Percentiles rank a stretch among this genome's conserved stretches.
phyloP scores from a whole-genome alignment of 2,888 invertebrate species.

The Diloba caeruleocephala region DNA sequence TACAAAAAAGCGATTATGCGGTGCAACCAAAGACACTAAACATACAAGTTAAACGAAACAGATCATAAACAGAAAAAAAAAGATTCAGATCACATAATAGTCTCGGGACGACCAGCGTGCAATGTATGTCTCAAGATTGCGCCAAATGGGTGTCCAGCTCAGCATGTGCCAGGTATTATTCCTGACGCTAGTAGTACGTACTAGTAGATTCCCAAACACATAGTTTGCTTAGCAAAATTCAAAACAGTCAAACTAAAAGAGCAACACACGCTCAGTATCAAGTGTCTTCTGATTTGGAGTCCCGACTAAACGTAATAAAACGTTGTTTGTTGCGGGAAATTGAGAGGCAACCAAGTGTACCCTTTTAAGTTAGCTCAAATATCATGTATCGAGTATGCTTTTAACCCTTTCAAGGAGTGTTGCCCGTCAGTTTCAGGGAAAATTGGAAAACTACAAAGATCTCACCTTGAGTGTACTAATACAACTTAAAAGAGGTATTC shows the following conservation, averaged over 20 bases:
- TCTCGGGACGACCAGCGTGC: no score
- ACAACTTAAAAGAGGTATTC: no score
- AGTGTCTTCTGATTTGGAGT: constrained; percentile 30
- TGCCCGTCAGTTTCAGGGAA: constrained; percentile 14
- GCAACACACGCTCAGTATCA: constrained; percentile 9
- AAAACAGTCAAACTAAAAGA: constrained; percentile 13
- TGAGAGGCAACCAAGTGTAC: constrained; percentile 45
- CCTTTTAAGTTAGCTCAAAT: constrained; percentile 54
- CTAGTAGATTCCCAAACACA: constrained; percentile 6
- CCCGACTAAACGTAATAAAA: constrained; percentile 47
- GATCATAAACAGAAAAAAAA: no score
- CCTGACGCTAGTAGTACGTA: no score
- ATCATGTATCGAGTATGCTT: constrained; percentile 50
- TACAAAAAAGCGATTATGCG: no score
- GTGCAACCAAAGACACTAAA: no score
- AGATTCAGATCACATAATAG: no score
- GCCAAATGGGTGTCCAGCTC: no score
- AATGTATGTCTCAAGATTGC: no score
- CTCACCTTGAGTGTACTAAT: background rate
- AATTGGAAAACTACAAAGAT: background rate
- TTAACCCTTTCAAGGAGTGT: constrained; percentile 38
- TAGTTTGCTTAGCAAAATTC: constrained; percentile 6
- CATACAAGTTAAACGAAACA: no score
- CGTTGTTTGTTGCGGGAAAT: constrained; percentile 48
- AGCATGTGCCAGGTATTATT: no score